These are phyloP conservation scores for Phragmatobia fuliginosa DNA, from an alignment of 2,888 invertebrate species.

Conservation along the genomic window DNA sequence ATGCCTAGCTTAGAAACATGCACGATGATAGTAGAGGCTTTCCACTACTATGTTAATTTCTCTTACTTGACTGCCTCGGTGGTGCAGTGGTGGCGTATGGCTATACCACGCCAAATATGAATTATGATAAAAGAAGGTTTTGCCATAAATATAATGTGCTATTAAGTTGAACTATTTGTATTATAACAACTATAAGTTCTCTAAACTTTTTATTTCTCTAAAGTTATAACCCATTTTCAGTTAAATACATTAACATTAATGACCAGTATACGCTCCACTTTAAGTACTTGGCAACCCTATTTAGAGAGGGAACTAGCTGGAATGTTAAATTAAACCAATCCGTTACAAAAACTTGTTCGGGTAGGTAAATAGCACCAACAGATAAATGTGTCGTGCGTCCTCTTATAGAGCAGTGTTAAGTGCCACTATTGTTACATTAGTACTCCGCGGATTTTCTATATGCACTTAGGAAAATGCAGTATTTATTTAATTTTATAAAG, in stretches of 20 bases:
- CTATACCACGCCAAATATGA: too few species aligned
- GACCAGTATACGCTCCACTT: neutral
- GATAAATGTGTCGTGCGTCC: constrained; percentile 52
- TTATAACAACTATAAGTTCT: neutral
- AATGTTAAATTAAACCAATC: constrained; percentile 64
- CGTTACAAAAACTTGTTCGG: constrained; percentile 62
- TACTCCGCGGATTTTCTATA: constrained; percentile 11
- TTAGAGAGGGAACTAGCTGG: constrained; percentile 38
- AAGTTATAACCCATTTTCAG: neutral
- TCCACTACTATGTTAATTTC: too few species aligned
- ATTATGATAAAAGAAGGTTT: too few species aligned
- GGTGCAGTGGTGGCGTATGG: too few species aligned
- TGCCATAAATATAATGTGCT: neutral
- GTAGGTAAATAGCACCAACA: constrained; percentile 53
- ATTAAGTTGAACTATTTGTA: neutral
- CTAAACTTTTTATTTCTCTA: neutral
- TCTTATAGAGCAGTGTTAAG: constrained; percentile 42
- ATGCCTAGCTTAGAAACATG: too few species aligned
- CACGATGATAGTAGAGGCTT: too few species aligned
- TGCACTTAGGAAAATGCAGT: neutral
- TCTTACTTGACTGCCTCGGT: too few species aligned
- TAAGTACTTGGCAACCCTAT: constrained; percentile 43
- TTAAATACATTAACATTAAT: neutral
- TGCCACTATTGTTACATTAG: constrained; percentile 36
- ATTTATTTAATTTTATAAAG: neutral